A percentile compares a stretch with the other conserved stretches of the same genome.
Conservation (phyloP, 2,888 invertebrate species). For the Patella depressa region DNA sequence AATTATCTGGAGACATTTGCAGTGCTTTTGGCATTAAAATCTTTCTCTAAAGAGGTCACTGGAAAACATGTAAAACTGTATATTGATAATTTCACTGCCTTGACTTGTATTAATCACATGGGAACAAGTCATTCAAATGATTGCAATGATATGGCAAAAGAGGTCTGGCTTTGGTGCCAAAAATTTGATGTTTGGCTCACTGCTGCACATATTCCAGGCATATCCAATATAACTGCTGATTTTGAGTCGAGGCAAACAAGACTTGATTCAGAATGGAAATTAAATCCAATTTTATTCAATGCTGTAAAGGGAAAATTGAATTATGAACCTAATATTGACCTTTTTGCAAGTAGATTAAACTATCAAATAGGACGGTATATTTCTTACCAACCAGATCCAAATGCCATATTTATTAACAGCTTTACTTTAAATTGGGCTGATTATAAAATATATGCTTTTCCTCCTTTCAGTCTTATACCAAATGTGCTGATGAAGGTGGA, state of each 20-base stretch:
- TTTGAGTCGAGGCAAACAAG: neutral
- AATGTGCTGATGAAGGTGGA: neutral
- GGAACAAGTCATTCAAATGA: too few species aligned
- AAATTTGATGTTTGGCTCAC: conserved; percentile 21
- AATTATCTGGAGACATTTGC: conserved; percentile 18
- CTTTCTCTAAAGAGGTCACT: neutral
- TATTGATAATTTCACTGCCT: conserved; percentile 13
- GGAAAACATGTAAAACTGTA: conserved; percentile 15
- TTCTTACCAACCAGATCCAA: neutral
- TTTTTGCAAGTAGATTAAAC: neutral
- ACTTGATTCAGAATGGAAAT: too few species aligned
- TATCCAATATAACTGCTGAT: conserved; percentile 21
- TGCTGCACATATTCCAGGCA: conserved; percentile 22
- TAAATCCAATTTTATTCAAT: neutral
- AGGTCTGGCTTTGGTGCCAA: too few species aligned
- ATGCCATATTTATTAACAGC: too few species aligned
- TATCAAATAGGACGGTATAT: neutral
- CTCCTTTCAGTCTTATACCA: neutral
- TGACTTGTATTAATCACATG: neutral
- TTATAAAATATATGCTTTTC: neutral
- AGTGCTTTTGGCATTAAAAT: conserved; percentile 12
- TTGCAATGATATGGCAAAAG: neutral
- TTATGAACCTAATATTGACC: neutral
- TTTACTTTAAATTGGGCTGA: neutral
- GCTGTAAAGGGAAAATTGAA: neutral